A percentile compares a stretch with the other conserved stretches of the same genome.
These are phyloP conservation scores for Mohoua ochrocephala DNA, from an alignment of 2,113 vertebrate species.

Conservation along the genomic window DNA sequence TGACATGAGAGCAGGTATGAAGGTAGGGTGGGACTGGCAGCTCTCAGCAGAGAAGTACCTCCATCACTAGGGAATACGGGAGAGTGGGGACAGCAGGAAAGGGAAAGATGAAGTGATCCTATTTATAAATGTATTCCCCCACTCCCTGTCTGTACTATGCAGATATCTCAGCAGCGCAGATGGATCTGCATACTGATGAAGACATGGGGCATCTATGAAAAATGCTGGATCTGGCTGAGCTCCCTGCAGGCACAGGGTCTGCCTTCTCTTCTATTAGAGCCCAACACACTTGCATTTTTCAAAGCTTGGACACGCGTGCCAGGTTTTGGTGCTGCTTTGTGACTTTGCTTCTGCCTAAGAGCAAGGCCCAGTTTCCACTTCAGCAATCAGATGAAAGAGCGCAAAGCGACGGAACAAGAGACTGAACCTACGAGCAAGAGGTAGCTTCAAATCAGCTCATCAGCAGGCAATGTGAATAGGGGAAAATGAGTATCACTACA, in stretches of 20 bases:
- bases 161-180: conserved; percentile 47
- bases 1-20: background rate
- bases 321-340: background rate
- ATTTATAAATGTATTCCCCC: conserved; percentile 50
- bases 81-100: conserved; percentile 6
- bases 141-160: conserved; percentile 33
- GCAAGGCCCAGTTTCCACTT: background rate
- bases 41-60: background rate
- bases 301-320: background rate
- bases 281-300: background rate
- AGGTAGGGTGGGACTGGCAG: background rate
- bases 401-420: background rate
- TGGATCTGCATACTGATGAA: conserved; percentile 61
- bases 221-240: conserved; percentile 17
- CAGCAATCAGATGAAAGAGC: background rate
- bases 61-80: background rate
- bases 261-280: background rate
- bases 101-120: conserved; percentile 35
- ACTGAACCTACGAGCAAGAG: background rate
- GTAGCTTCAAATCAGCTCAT: background rate
- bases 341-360: background rate
- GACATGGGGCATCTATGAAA: conserved; percentile 25
- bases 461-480: background rate
- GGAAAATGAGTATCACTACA: background rate
- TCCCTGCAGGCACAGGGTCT: conserved; percentile 7